Percentiles rank a stretch among this genome's conserved stretches.
Conservation (phyloP, 2,888 invertebrate species). For the Phragmatobia fuliginosa region DNA sequence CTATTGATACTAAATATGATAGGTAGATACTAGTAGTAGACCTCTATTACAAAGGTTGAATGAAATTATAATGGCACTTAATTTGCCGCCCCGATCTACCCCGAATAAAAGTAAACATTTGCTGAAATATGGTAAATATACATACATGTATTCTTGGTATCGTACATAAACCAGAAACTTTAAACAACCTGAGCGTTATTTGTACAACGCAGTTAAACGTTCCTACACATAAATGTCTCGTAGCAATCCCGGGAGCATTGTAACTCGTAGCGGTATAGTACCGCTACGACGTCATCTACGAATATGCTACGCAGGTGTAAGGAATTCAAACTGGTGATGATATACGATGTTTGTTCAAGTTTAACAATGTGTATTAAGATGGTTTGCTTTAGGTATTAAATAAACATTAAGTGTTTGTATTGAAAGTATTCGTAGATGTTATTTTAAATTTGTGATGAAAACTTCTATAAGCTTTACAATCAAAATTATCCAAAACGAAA, state of each 20-base stretch:
- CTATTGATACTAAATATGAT: too few relatives aligned
- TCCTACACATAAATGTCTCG: slow-evolving; percentile 23
- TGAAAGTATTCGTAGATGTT: background rate
- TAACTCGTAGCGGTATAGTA: slow-evolving; percentile 25
- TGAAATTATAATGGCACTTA: background rate
- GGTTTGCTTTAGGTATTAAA: background rate
- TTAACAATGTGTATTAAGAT: background rate
- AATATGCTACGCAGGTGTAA: slow-evolving; percentile 21
- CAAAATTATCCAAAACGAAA: background rate
- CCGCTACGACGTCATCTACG: slow-evolving; percentile 8
- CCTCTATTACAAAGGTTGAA: background rate
- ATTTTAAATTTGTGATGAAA: background rate
- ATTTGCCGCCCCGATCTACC: background rate
- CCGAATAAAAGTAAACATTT: background rate
- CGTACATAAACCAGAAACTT: background rate
- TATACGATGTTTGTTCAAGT: slow-evolving; percentile 15
- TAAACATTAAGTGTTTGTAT: background rate
- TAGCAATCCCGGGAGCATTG: slow-evolving; percentile 21
- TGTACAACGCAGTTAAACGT: slow-evolving; percentile 13
- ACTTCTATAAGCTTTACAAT: background rate
- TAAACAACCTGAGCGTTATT: background rate
- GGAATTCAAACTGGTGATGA: slow-evolving; percentile 17
- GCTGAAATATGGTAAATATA: background rate
- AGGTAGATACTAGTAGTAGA: too few relatives aligned
- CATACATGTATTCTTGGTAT: background rate